phyloP scores from a whole-genome alignment of 1,140 invertebrate genomes.

The Coboldia fuscipes region DNA sequence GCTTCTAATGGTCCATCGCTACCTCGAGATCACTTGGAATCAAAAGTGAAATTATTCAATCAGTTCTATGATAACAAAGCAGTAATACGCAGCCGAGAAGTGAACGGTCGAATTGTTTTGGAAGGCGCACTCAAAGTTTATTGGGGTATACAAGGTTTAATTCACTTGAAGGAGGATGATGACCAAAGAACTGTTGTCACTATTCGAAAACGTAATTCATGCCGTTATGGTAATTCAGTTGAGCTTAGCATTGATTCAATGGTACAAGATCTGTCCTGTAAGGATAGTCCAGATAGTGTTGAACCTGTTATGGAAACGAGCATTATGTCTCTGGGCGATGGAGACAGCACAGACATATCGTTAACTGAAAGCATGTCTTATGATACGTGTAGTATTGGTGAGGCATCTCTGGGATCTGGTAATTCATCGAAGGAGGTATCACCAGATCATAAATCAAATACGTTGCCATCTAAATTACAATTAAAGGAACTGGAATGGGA shows the following conservation, averaged over 20 bases:
- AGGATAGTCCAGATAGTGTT: conserved; percentile 15
- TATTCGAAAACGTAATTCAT: conserved; percentile 45
- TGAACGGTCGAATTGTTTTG: conserved; percentile 55
- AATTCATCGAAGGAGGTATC: conserved; percentile 22
- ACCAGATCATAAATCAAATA: conserved; percentile 30
- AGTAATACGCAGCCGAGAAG: conserved; percentile 50
- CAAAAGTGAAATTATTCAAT: conserved; percentile 52
- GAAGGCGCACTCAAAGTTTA: conserved; percentile 62
- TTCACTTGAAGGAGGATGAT: conserved; percentile 71
- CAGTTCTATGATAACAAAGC: conserved; percentile 61
- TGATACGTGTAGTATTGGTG: conserved; percentile 17
- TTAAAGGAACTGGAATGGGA: conserved; percentile 37
- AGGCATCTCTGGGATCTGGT: conserved; percentile 12
- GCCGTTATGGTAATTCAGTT: conserved; percentile 23
- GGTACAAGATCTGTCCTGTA: conserved; percentile 9
- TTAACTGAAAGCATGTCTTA: conserved; percentile 20
- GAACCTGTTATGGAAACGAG: conserved; percentile 14
- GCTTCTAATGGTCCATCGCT: conserved; percentile 19
- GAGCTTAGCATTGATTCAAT: neutral
- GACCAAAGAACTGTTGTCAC: conserved; percentile 55
- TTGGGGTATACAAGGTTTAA: conserved; percentile 67
- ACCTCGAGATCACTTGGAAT: conserved; percentile 48
- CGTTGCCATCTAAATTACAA: conserved; percentile 38
- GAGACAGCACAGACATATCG: conserved; percentile 17
- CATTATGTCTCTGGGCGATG: conserved; percentile 13